A percentile compares a stretch with the other conserved stretches of the same genome.
These are phyloP conservation scores for Axis porcinus DNA, from an alignment of 2,113 vertebrate genomes.

Conservation along the genomic window DNA sequence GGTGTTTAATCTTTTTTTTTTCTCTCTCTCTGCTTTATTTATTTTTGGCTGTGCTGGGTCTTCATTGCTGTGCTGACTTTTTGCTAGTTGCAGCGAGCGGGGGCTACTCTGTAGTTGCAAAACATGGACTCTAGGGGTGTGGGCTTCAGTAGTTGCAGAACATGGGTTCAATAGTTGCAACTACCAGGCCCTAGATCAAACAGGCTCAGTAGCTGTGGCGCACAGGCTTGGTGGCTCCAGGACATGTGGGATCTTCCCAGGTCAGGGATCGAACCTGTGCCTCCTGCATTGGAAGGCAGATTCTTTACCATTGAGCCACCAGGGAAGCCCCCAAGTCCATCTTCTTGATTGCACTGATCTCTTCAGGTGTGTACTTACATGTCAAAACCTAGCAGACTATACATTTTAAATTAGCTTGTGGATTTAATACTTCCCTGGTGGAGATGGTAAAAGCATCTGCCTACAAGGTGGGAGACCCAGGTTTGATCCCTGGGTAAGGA, in stretches of 20 bases:
- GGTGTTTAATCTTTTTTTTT: background rate
- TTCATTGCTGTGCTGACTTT: background rate
- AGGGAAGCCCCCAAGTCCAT: background rate
- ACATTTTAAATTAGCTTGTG: background rate
- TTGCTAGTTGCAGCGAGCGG: background rate
- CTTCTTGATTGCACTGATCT: background rate
- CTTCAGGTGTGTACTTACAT: background rate
- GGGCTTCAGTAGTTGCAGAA: background rate
- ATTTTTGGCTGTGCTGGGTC: background rate
- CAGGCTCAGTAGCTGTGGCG: background rate
- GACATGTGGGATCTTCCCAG: background rate
- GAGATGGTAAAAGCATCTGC: background rate
- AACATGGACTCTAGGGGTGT: background rate
- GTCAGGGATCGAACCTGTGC: background rate
- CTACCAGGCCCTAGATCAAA: background rate
- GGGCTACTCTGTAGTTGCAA: background rate
- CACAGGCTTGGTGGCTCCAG: background rate
- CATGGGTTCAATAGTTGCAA: background rate
- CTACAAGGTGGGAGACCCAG: background rate
- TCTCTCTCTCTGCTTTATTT: rapidly evolving
- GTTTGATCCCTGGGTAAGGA: background rate
- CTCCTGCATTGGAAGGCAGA: background rate
- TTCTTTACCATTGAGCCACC: background rate
- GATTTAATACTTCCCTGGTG: background rate
- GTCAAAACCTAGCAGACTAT: background rate